phyloP scores from a whole-genome alignment of 2,113 vertebrate genomes.

The Pelusios castaneus region DNA sequence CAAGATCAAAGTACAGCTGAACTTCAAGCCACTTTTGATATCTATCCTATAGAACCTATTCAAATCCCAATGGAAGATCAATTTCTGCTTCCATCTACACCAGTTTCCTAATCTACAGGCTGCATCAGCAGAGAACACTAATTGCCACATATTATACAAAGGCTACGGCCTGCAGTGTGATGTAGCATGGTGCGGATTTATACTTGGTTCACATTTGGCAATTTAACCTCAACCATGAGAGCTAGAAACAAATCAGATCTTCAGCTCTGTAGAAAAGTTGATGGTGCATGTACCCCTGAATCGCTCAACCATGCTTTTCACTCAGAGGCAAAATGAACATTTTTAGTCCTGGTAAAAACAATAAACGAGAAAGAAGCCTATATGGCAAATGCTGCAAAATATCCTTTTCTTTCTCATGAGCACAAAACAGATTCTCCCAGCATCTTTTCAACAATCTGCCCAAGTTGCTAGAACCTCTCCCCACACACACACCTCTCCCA shows the following conservation, averaged over 20 bases:
- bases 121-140: not conserved
- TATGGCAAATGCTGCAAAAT: not conserved
- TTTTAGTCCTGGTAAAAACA: not conserved
- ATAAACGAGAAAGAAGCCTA: not conserved
- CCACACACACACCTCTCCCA: conserved; percentile 26
- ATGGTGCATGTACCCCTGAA: not conserved
- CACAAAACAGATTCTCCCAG: conserved; percentile 1
- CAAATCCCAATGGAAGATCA: not conserved
- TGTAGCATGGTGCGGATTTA: not conserved
- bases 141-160: not conserved
- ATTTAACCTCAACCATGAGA: conserved; percentile 5
- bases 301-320: conserved; percentile 8
- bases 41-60: not conserved
- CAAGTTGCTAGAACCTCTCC: not conserved
- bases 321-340: not conserved
- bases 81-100: not conserved
- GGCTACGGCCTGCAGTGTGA: not conserved
- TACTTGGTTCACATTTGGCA: not conserved
- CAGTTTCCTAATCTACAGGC: not conserved
- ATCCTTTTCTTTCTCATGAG: not conserved
- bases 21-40: not conserved
- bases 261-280: not conserved
- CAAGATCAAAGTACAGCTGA: not conserved
- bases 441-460: not conserved
- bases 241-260: not conserved